Evolutionary conservation across 2,888 invertebrate genomes (phyloP).

Genomic region (Drosophila greeni): DNA sequence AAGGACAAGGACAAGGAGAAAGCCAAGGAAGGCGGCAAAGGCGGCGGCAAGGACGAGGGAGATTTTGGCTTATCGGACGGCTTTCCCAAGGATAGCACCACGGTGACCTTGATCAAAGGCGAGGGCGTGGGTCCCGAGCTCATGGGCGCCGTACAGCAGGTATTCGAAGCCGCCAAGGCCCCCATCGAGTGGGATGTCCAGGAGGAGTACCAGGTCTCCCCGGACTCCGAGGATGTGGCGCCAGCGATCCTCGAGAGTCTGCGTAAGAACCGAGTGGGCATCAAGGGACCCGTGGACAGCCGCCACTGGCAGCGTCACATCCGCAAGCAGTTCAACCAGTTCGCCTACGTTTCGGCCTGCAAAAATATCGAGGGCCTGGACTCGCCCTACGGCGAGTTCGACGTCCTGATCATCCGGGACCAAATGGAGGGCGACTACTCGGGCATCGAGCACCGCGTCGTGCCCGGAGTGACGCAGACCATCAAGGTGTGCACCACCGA

Average conservation of each 20-base stretch:
- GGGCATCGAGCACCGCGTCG: slow-evolving; percentile 94
- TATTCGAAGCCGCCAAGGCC: slow-evolving; percentile 90
- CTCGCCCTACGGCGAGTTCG: slow-evolving; percentile 91
- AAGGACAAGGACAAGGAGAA: background rate
- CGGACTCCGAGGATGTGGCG: slow-evolving; percentile 87
- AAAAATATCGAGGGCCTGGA: slow-evolving; percentile 92
- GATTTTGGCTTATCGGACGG: background rate
- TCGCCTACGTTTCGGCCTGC: slow-evolving; percentile 96
- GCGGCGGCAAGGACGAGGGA: slow-evolving; percentile 1
- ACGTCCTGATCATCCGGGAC: slow-evolving; percentile 97
- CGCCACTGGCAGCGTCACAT: slow-evolving; percentile 80
- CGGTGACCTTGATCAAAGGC: slow-evolving; percentile 94
- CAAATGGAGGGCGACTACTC: slow-evolving; percentile 99
- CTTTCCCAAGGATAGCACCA: background rate
- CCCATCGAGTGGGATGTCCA: slow-evolving; percentile 96
- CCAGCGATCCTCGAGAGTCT: slow-evolving; percentile 89
- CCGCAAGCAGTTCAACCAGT: slow-evolving; percentile 87
- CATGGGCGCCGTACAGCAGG: slow-evolving; percentile 90
- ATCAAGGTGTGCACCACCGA: slow-evolving; percentile 95
- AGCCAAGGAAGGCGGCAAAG: background rate
- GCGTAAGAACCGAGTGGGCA: slow-evolving; percentile 87
- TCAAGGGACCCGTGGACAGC: slow-evolving; percentile 80
- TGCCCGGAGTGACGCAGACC: slow-evolving; percentile 94
- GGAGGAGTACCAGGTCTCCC: slow-evolving; percentile 91
- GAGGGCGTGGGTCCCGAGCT: slow-evolving; percentile 98